Percentiles rank a stretch among this genome's conserved stretches.
Evolutionary conservation across 2,888 invertebrate genomes (phyloP).

Genomic region (Serrognathus titanus): DNA sequence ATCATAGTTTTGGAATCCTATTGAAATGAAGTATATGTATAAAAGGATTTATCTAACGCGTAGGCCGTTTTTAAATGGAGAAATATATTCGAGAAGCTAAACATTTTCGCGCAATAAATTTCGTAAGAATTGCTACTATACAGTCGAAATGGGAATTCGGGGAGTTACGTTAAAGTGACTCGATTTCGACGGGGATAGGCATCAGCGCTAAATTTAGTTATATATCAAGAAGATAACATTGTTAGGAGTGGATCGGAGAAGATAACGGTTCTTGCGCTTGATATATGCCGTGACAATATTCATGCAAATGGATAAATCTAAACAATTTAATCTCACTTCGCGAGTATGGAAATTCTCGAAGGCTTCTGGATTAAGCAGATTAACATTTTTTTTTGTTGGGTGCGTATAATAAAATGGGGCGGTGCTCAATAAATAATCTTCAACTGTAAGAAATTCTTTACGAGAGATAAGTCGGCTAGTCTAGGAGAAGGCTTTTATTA

Average conservation of each 20-base stretch:
- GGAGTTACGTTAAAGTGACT: slow-evolving; percentile 24
- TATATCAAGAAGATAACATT: slow-evolving; percentile 24
- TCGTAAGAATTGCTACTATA: slow-evolving; percentile 12
- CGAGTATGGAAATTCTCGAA: no score
- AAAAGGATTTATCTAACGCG: no score
- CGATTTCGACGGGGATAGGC: slow-evolving; percentile 13
- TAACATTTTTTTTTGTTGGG: no score
- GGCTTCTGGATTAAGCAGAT: no score
- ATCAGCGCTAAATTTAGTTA: slow-evolving; percentile 17
- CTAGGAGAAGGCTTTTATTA: slow-evolving; percentile 18
- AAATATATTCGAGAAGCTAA: neutral
- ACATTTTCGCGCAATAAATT: slow-evolving; percentile 20
- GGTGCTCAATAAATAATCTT: neutral
- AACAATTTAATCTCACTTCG: neutral
- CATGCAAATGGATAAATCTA: neutral
- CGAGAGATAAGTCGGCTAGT: slow-evolving; percentile 13
- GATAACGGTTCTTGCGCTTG: slow-evolving; percentile 10
- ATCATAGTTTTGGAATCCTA: no score
- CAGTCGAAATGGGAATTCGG: slow-evolving; percentile 22
- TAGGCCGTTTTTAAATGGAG: neutral
- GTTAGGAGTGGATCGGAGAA: slow-evolving; percentile 16
- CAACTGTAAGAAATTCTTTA: slow-evolving; percentile 5
- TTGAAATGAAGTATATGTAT: no score
- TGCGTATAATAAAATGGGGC: no score
- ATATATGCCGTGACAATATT: slow-evolving; percentile 9